Evolutionary conservation across 2,113 vertebrate species (phyloP).

Genomic region (Mohoua ochrocephala): DNA sequence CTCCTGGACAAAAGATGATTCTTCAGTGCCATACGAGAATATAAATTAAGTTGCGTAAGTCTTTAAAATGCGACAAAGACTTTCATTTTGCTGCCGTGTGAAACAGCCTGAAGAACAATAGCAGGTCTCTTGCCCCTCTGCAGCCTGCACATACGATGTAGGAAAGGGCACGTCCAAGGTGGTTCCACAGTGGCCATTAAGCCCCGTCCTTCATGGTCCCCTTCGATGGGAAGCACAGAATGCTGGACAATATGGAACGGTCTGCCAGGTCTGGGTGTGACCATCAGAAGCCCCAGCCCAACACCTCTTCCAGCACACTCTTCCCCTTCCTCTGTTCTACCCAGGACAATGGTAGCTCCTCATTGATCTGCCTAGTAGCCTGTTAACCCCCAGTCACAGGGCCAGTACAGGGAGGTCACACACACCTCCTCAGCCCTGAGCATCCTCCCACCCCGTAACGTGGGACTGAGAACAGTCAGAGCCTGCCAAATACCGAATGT

Average conservation of each 20-base stretch:
- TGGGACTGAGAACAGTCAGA: not conserved
- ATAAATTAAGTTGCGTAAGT: conserved; percentile 61
- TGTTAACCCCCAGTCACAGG: accelerated
- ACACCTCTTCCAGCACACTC: not conserved
- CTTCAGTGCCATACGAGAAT: conserved; percentile 60
- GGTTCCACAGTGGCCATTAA: not conserved
- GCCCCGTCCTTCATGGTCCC: accelerated
- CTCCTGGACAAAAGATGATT: conserved; percentile 74
- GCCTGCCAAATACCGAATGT: not conserved
- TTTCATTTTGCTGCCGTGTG: conserved; percentile 7
- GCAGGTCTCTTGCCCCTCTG: not conserved
- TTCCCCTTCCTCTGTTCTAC: not conserved
- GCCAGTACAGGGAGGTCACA: accelerated
- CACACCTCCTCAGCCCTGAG: not conserved
- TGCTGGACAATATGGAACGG: accelerated
- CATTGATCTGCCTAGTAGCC: accelerated
- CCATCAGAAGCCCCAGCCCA: not conserved
- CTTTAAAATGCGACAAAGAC: conserved; percentile 55
- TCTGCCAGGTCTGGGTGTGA: not conserved
- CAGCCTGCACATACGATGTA: not conserved
- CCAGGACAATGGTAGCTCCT: not conserved
- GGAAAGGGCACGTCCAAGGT: not conserved
- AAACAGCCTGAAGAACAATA: not conserved
- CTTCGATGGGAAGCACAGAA: not conserved
- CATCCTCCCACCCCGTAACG: accelerated